Conservation (phyloP, 2,888 invertebrate species). For the Drosophila phalerata region DNA sequence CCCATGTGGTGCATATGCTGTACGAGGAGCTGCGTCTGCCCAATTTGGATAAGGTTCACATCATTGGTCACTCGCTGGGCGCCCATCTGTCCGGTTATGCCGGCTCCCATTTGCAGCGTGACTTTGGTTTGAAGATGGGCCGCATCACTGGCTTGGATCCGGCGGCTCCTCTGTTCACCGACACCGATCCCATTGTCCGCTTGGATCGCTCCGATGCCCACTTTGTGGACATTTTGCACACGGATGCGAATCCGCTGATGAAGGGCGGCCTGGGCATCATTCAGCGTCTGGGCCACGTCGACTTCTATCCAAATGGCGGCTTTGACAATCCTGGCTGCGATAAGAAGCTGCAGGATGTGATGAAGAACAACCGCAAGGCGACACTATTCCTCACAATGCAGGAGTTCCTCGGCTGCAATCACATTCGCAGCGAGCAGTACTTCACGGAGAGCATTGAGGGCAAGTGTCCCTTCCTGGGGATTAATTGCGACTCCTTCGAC, state of each 20-base stretch:
- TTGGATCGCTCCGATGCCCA: slow-evolving; percentile 94
- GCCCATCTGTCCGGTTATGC: slow-evolving; percentile 94
- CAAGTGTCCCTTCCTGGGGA: slow-evolving; percentile 91
- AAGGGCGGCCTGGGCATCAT: slow-evolving; percentile 92
- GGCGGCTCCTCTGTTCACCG: slow-evolving; percentile 95
- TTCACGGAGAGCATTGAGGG: slow-evolving; percentile 94
- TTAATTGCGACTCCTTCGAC: slow-evolving; percentile 92
- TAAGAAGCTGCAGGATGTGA: slow-evolving; percentile 88
- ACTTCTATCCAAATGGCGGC: slow-evolving; percentile 97
- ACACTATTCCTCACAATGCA: slow-evolving; percentile 88
- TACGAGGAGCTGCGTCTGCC: slow-evolving; percentile 87
- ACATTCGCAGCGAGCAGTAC: slow-evolving; percentile 93
- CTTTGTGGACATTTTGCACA: slow-evolving; percentile 96
- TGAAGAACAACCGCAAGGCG: slow-evolving; percentile 87
- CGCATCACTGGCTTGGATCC: slow-evolving; percentile 96
- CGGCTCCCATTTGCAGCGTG: slow-evolving; percentile 91
- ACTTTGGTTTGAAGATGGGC: slow-evolving; percentile 90
- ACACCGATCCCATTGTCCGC: slow-evolving; percentile 92
- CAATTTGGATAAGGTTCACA: slow-evolving; percentile 90
- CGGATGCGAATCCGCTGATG: slow-evolving; percentile 92
- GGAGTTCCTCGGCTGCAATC: slow-evolving; percentile 91
- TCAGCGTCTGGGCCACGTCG: slow-evolving; percentile 94
- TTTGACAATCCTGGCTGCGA: slow-evolving; percentile 91
- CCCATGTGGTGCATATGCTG: slow-evolving; percentile 88
- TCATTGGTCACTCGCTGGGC: slow-evolving; percentile 94